These are phyloP conservation scores for Adrianichthys oophorus DNA, from an alignment of 2,797 vertebrate species.

Conservation along the genomic window DNA sequence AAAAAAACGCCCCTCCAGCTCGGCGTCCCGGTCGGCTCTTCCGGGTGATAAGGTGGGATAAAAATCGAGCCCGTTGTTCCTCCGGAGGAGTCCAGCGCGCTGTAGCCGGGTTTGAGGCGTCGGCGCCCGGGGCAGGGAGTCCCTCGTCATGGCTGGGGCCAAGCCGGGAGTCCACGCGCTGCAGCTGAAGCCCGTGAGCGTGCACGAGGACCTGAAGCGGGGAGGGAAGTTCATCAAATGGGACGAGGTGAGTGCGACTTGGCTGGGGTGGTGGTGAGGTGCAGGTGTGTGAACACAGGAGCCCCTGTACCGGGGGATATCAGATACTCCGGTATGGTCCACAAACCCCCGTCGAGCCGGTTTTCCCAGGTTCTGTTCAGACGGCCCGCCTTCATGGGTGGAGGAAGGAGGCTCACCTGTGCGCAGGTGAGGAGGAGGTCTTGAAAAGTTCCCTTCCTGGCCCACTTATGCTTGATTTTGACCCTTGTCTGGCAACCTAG, in stretches of 20 bases:
- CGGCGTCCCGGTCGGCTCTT: conserved; percentile 25
- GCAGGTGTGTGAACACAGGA: not conserved
- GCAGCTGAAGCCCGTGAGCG: conserved; percentile 88
- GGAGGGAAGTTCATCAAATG: conserved; percentile 94
- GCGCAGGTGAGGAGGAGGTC: too few species aligned
- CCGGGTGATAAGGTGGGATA: conserved; percentile 16
- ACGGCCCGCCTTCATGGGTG: too few species aligned
- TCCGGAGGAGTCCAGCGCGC: conserved; percentile 53
- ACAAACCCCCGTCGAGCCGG: too few species aligned
- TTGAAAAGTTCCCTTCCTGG: too few species aligned
- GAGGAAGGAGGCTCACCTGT: too few species aligned
- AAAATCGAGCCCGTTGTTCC: conserved; percentile 18
- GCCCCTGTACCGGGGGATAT: not conserved
- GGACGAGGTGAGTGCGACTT: conserved; percentile 87
- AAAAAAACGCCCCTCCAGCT: not conserved
- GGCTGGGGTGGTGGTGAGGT: not conserved
- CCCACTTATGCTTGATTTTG: too few species aligned
- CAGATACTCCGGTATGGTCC: too few species aligned
- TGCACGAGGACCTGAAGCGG: conserved; percentile 81
- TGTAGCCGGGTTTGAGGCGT: conserved; percentile 72
- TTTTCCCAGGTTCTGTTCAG: too few species aligned
- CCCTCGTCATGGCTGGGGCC: conserved; percentile 87
- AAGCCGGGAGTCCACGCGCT: conserved; percentile 90
- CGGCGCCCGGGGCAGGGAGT: conserved; percentile 65
- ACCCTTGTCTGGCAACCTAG: too few species aligned